A percentile compares a stretch with the other conserved stretches of the same genome.
These are phyloP conservation scores for Microplitis deprimator DNA, from an alignment of 2,888 invertebrate species.

Conservation along the genomic window DNA sequence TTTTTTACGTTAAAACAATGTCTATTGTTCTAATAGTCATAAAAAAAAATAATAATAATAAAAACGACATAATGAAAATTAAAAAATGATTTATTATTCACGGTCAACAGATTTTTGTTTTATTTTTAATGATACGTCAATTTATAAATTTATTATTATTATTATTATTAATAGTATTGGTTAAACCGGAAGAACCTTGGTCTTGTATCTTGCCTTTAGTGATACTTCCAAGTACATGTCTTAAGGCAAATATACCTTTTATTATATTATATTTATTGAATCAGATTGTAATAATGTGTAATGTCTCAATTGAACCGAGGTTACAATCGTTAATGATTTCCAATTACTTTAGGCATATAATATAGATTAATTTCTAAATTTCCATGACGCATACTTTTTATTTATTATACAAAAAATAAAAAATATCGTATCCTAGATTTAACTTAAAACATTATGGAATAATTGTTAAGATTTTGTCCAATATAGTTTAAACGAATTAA, in stretches of 20 bases:
- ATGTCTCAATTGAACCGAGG: conserved; percentile 26
- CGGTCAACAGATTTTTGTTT: too few relatives aligned
- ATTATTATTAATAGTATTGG: too few relatives aligned
- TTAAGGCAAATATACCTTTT: conserved; percentile 13
- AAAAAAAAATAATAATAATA: too few relatives aligned
- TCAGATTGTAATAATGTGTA: not conserved
- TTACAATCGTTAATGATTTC: conserved; percentile 23
- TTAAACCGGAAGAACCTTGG: conserved; percentile 23
- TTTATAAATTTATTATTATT: too few relatives aligned
- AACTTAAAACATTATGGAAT: not conserved
- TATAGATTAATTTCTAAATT: conserved; percentile 12
- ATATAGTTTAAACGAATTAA: conserved; percentile 7
- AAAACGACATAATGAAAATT: too few relatives aligned
- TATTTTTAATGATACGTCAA: too few relatives aligned
- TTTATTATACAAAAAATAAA: too few relatives aligned
- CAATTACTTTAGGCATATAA: conserved; percentile 1
- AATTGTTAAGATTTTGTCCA: not conserved
- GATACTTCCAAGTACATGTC: conserved; percentile 30
- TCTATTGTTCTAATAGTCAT: too few relatives aligned
- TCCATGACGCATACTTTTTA: not conserved
- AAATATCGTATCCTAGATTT: not conserved
- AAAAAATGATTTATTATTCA: too few relatives aligned
- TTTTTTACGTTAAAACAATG: too few relatives aligned
- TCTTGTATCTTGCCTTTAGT: conserved; percentile 13
- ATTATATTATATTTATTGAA: conserved; percentile 9